These are phyloP conservation scores for Rhinoderma darwinii DNA, from an alignment of 2,113 vertebrate genomes.

Conservation along the genomic window DNA sequence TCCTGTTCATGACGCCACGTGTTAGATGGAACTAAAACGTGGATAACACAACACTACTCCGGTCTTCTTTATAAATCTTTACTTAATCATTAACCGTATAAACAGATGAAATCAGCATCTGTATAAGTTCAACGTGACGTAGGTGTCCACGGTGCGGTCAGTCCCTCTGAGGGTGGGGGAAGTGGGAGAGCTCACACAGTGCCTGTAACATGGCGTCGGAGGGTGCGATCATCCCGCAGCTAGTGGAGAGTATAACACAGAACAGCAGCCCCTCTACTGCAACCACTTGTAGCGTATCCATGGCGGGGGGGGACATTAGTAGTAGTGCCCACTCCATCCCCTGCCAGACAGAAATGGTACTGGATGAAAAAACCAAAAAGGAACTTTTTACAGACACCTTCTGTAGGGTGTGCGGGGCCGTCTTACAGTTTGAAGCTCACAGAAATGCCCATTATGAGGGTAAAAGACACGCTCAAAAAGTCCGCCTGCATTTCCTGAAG, in stretches of 20 bases:
- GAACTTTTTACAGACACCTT: constrained; percentile 78
- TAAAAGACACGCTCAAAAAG: constrained; percentile 81
- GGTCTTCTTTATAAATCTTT: too few species aligned
- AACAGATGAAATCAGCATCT: too few species aligned
- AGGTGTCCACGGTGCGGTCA: neutral
- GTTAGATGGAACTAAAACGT: too few species aligned
- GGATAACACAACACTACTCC: too few species aligned
- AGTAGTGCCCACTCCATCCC: constrained; percentile 77
- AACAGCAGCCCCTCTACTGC: constrained; percentile 62
- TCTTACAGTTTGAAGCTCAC: constrained; percentile 81
- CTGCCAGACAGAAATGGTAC: constrained; percentile 66
- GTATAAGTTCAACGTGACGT: too few species aligned
- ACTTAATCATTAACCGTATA: too few species aligned
- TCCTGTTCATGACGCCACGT: too few species aligned
- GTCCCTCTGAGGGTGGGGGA: constrained; percentile 31
- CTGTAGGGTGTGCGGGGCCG: constrained; percentile 82
- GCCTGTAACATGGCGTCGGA: constrained; percentile 69
- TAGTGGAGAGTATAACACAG: constrained; percentile 70
- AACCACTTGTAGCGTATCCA: constrained; percentile 61
- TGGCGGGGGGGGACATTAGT: constrained; percentile 74
- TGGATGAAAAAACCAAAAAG: constrained; percentile 64
- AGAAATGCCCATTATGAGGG: constrained; percentile 86
- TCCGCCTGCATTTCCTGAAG: constrained; percentile 75
- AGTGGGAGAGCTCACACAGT: constrained; percentile 27
- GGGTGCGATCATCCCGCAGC: constrained; percentile 67